A percentile compares a stretch with the other conserved stretches of the same genome.
Evolutionary conservation across 2,888 invertebrate species (phyloP).

Genomic region (Ptilodon capucinus): DNA sequence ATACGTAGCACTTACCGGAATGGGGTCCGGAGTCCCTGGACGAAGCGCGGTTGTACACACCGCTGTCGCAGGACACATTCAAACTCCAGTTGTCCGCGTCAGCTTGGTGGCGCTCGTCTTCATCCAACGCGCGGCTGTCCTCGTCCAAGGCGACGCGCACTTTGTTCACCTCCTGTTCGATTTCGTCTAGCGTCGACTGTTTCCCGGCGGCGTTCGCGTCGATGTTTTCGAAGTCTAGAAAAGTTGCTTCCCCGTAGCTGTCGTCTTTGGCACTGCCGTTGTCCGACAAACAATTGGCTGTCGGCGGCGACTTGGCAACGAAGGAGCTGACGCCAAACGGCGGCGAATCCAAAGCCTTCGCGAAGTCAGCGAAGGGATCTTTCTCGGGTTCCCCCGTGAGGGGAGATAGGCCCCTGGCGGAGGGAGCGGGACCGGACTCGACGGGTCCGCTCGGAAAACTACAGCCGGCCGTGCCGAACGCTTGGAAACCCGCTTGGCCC

Average conservation of each 20-base stretch:
- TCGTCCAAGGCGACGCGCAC: constrained; percentile 76
- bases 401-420: constrained; percentile 49
- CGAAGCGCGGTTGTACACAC: constrained; percentile 83
- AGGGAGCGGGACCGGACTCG: constrained; percentile 74
- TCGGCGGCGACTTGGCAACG: constrained; percentile 48
- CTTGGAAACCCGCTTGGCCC: constrained; percentile 82
- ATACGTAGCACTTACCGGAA: constrained; percentile 62
- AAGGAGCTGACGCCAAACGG: constrained; percentile 55
- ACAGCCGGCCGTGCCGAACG: constrained; percentile 76
- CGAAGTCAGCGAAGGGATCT: constrained; percentile 61
- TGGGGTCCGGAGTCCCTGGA: constrained; percentile 80
- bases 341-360: constrained; percentile 56
- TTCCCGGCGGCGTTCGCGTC: constrained; percentile 54
- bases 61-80: constrained; percentile 82
- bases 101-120: constrained; percentile 70
- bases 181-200: constrained; percentile 74
- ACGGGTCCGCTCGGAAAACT: constrained; percentile 78
- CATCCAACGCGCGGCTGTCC: constrained; percentile 75
- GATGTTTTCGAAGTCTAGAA: constrained; percentile 73
- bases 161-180: constrained; percentile 77
- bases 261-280: constrained; percentile 61
- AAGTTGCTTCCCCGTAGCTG: constrained; percentile 73
- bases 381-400: constrained; percentile 60
- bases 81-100: constrained; percentile 78
- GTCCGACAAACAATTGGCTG: constrained; percentile 50